These are phyloP conservation scores for Chaetorhynchus papuensis DNA, from an alignment of 2,113 vertebrate genomes.

Conservation along the genomic window DNA sequence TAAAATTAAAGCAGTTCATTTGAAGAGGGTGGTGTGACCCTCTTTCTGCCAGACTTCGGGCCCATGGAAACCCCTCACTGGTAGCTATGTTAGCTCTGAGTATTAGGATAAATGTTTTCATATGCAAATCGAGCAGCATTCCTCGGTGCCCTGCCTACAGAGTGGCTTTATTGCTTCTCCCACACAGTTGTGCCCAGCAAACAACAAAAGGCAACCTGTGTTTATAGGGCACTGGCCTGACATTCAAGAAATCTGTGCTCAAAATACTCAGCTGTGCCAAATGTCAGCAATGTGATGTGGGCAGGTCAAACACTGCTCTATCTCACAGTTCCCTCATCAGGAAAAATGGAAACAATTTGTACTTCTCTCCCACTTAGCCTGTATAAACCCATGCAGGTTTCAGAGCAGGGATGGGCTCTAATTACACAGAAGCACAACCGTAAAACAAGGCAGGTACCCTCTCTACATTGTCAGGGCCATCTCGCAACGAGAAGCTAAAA, in stretches of 20 bases:
- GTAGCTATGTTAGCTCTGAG: not conserved
- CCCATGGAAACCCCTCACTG: slow-evolving; percentile 15
- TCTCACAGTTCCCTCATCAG: not conserved
- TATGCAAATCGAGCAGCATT: slow-evolving; percentile 33
- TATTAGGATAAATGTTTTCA: slow-evolving; percentile 54
- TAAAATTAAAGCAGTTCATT: slow-evolving; percentile 57
- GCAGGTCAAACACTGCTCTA: slow-evolving; percentile 37
- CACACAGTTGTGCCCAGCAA: slow-evolving; percentile 7
- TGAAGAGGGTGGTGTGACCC: slow-evolving; percentile 2
- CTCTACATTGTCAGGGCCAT: not conserved
- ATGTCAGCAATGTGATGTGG: slow-evolving; percentile 42
- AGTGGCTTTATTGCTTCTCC: slow-evolving; percentile 18
- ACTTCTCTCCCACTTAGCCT: not conserved
- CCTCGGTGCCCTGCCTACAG: slow-evolving; percentile 1
- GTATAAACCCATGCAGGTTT: not conserved
- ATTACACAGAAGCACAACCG: not conserved
- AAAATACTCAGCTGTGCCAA: slow-evolving; percentile 19
- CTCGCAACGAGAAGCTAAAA: not conserved
- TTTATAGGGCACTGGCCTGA: slow-evolving; percentile 46
- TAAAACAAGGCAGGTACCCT: not conserved
- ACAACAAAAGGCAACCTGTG: slow-evolving; percentile 54
- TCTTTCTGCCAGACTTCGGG: slow-evolving; percentile 5
- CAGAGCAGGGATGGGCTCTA: not conserved
- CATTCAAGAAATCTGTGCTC: slow-evolving; percentile 35
- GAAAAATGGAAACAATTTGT: slow-evolving; percentile 39